Evolutionary conservation across 2,113 vertebrate genomes (phyloP).

Genomic region (Solea solea): DNA sequence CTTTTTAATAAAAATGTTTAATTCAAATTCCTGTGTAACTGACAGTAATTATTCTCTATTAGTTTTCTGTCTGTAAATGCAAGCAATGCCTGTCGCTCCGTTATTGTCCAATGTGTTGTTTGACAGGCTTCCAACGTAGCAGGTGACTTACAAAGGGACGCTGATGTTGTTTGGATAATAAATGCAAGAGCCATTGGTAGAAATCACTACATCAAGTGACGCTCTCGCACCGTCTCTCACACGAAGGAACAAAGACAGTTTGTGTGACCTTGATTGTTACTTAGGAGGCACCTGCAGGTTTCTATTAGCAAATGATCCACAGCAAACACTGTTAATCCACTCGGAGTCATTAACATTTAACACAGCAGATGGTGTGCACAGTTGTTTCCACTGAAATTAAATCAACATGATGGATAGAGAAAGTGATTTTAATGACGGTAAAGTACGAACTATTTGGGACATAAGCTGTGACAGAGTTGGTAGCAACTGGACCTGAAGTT

Average conservation of each 20-base stretch:
- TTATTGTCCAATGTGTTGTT: too few species aligned
- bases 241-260: neutral
- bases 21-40: conserved; percentile 16
- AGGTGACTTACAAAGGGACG: too few species aligned
- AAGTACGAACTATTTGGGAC: conserved; percentile 14
- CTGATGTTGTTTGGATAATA: too few species aligned
- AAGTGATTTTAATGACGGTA: conserved; percentile 27
- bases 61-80: too few species aligned
- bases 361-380: conserved; percentile 6
- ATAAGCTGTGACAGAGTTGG: neutral
- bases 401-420: neutral
- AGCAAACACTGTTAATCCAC: conserved; percentile 5
- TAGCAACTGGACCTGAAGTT: too few species aligned
- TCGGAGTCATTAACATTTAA: neutral
- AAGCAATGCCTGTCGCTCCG: too few species aligned
- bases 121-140: too few species aligned
- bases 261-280: neutral
- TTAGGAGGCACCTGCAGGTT: conserved; percentile 3
- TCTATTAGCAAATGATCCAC: neutral
- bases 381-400: conserved; percentile 47
- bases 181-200: too few species aligned
- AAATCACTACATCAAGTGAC: too few species aligned
- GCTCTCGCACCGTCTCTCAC: too few species aligned
- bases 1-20: conserved; percentile 41
- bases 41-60: neutral